Conservation (phyloP, 2,888 invertebrate species). For the Acholoe squamosa region DNA sequence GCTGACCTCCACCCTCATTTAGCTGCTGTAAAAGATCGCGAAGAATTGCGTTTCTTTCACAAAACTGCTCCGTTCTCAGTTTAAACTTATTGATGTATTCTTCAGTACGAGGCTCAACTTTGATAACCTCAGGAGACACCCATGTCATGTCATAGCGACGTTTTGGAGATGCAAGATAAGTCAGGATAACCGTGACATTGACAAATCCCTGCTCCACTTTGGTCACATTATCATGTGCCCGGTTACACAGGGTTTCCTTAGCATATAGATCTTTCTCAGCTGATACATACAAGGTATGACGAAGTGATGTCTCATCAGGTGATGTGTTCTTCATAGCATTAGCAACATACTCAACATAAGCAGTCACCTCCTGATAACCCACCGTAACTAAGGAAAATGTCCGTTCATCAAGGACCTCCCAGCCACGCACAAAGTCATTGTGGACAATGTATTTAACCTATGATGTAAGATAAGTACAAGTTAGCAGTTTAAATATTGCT, state of each 20-base stretch:
- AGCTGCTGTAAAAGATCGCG: not conserved
- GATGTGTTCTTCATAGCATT: not conserved
- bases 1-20: too few relatives aligned
- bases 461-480: too few relatives aligned
- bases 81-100: not conserved
- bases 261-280: not conserved
- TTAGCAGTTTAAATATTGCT: too few relatives aligned
- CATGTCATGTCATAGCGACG: constrained; percentile 26
- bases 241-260: not conserved
- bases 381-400: constrained; percentile 30
- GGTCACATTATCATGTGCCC: not conserved
- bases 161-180: not conserved
- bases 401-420: constrained; percentile 60
- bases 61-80: not conserved
- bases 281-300: not conserved
- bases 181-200: not conserved
- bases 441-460: constrained; percentile 61
- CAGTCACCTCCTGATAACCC: constrained; percentile 47
- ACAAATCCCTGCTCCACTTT: not conserved
- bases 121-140: not conserved
- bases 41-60: not conserved
- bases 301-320: not conserved
- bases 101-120: not conserved
- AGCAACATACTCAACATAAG: constrained; percentile 16
- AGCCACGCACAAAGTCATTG: constrained; percentile 60